Evolutionary conservation across 1,140 invertebrate genomes (phyloP).

Genomic region (Calliopsis andreniformis): DNA sequence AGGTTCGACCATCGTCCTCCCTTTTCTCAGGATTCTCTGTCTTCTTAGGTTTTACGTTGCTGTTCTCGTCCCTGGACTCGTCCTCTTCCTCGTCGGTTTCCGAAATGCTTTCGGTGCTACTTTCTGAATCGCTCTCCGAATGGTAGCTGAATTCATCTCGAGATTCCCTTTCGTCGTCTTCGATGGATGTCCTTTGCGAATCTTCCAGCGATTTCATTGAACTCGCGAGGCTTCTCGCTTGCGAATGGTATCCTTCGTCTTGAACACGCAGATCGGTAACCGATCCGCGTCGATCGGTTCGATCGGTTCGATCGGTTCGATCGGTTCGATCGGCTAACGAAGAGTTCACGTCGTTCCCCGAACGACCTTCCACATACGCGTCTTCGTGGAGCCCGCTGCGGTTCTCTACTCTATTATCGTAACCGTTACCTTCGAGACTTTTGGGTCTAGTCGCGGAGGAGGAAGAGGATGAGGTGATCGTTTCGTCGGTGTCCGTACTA

Average conservation of each 20-base stretch:
- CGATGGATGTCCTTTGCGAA: not conserved
- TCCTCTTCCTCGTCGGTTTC: slow-evolving; percentile 41
- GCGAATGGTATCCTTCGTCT: not conserved
- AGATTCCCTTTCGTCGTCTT: not conserved
- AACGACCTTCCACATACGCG: slow-evolving; percentile 54
- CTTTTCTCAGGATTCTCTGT: slow-evolving; percentile 10
- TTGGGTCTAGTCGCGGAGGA: slow-evolving; percentile 52
- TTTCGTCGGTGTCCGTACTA: slow-evolving; percentile 64
- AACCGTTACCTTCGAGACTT: slow-evolving; percentile 50
- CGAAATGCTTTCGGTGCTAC: slow-evolving; percentile 11
- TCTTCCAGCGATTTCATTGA: not conserved
- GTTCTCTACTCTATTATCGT: slow-evolving; percentile 46
- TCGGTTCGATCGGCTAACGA: slow-evolving; percentile 26
- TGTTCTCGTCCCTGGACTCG: slow-evolving; percentile 52
- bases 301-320: too few relatives aligned
- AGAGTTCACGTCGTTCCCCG: slow-evolving; percentile 51
- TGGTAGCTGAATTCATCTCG: slow-evolving; percentile 12
- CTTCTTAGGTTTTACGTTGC: slow-evolving; percentile 46
- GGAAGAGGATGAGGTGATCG: slow-evolving; percentile 60
- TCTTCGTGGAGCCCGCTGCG: slow-evolving; percentile 37
- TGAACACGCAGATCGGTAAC: slow-evolving; percentile 11
- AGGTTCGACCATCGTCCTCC: not conserved
- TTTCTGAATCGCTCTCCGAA: slow-evolving; percentile 21
- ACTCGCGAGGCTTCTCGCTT: too few relatives aligned
- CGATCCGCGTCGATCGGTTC: too few relatives aligned